Evolutionary conservation across 2,797 vertebrate genomes (phyloP).

Genomic region (Acanthopagrus latus): DNA sequence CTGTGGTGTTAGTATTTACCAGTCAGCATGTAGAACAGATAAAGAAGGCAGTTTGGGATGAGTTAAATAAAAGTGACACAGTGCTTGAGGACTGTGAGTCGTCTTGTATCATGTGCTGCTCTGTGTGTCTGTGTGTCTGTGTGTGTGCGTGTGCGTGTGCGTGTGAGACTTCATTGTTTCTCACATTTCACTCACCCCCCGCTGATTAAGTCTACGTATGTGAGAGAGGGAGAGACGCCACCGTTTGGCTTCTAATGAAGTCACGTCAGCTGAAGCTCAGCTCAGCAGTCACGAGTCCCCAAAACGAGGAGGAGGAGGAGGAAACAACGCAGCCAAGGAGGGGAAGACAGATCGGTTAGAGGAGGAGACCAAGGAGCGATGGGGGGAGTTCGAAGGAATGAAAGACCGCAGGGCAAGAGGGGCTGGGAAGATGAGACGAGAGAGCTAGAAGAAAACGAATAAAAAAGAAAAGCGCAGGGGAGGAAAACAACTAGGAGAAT

Average conservation of each 20-base stretch:
- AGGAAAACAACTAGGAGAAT: neutral
- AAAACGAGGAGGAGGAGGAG: constrained; percentile 28
- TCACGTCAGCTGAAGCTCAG: constrained; percentile 54
- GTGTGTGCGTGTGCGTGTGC: neutral
- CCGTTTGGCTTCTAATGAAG: constrained; percentile 49
- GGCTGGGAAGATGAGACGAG: neutral
- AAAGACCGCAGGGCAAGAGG: neutral
- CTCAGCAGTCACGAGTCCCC: constrained; percentile 52
- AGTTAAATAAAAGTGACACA: neutral
- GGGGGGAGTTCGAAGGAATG: neutral
- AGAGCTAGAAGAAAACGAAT: neutral
- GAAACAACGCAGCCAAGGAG: neutral
- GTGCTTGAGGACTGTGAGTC: neutral
- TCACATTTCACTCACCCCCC: constrained; percentile 11
- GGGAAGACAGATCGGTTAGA: neutral
- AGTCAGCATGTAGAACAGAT: constrained; percentile 26
- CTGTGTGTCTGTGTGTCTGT: neutral
- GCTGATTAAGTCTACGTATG: constrained; percentile 22
- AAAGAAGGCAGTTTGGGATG: neutral
- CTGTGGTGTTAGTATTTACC: constrained; percentile 37
- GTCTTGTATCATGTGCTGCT: neutral
- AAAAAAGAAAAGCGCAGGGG: neutral
- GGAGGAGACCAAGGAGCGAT: neutral
- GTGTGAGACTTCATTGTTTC: constrained; percentile 1
- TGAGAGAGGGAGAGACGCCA: constrained; percentile 40